Evolutionary conservation across 2,888 invertebrate genomes (phyloP).

Genomic region (Taenaris catops): DNA sequence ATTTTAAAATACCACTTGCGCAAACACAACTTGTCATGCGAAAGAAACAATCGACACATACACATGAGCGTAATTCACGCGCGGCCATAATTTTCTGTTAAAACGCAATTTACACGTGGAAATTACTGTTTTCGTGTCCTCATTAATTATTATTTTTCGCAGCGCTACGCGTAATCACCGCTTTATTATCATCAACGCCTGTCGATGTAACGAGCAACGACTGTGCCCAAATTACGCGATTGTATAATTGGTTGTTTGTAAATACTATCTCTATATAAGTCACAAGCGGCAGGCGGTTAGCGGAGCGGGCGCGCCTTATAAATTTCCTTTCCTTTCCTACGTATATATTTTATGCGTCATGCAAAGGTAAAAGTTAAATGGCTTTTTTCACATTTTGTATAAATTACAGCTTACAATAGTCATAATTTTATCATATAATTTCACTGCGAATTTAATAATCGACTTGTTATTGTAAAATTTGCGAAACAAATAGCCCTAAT

Average conservation of each 20-base stretch:
- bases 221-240: conserved; percentile 15
- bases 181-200: conserved; percentile 20
- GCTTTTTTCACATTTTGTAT: too few relatives aligned
- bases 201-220: conserved; percentile 20
- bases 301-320: too few relatives aligned
- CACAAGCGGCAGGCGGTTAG: too few relatives aligned
- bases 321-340: too few relatives aligned
- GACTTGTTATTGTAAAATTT: too few relatives aligned
- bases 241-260: conserved; percentile 16
- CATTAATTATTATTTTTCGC: conserved; percentile 20
- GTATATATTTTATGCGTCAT: too few relatives aligned
- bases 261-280: conserved; percentile 9
- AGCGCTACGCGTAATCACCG: conserved; percentile 20
- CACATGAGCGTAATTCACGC: conserved; percentile 20
- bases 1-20: too few relatives aligned
- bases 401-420: too few relatives aligned
- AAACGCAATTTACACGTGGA: conserved; percentile 22
- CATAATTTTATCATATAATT: too few relatives aligned
- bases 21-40: conserved; percentile 11
- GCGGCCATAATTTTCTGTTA: conserved; percentile 24
- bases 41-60: conserved; percentile 22
- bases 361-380: too few relatives aligned
- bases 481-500: too few relatives aligned
- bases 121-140: conserved; percentile 16
- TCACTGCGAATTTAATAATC: too few relatives aligned